Conservation (phyloP, 2,888 invertebrate species). For the Ectemnius lituratus region DNA sequence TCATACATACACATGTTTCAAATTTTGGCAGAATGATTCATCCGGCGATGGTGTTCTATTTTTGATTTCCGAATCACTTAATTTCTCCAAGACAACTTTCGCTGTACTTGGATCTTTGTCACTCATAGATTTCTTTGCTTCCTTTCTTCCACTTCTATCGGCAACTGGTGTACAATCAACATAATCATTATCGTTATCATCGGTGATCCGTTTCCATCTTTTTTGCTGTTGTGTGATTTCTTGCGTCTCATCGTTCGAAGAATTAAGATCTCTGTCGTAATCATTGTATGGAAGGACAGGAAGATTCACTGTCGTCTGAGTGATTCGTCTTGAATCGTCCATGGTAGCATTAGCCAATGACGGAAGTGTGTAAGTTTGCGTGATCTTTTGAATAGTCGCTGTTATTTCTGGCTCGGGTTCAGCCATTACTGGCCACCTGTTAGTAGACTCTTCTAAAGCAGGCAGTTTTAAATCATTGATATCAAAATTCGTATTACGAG, state of each 20-base stretch:
- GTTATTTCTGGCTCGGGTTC: conserved; percentile 65
- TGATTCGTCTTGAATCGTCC: conserved; percentile 23
- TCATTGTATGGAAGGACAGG: conserved; percentile 35
- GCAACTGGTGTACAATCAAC: neutral
- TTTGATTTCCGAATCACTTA: conserved; percentile 57
- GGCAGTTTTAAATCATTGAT: conserved; percentile 69
- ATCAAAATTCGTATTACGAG: conserved; percentile 57
- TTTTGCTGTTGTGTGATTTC: conserved; percentile 1
- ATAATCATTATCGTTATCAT: neutral
- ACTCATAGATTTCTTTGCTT: conserved; percentile 15
- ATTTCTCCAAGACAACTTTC: conserved; percentile 71
- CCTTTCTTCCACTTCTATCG: neutral
- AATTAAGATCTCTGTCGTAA: conserved; percentile 8
- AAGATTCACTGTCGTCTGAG: conserved; percentile 32
- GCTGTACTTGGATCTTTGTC: conserved; percentile 69
- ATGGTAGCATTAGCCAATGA: conserved; percentile 24
- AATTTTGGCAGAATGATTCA: conserved; percentile 6
- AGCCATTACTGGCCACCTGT: conserved; percentile 9
- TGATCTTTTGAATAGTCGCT: conserved; percentile 46
- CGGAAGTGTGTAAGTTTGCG: conserved; percentile 31
- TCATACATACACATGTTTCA: too few species aligned
- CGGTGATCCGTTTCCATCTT: neutral
- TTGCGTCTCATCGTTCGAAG: conserved; percentile 4
- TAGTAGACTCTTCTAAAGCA: conserved; percentile 38
- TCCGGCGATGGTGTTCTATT: conserved; percentile 22